Base-by-base conservation (phyloP, 2,888 invertebrate species). In the Himalopsyche japonica region DNA sequence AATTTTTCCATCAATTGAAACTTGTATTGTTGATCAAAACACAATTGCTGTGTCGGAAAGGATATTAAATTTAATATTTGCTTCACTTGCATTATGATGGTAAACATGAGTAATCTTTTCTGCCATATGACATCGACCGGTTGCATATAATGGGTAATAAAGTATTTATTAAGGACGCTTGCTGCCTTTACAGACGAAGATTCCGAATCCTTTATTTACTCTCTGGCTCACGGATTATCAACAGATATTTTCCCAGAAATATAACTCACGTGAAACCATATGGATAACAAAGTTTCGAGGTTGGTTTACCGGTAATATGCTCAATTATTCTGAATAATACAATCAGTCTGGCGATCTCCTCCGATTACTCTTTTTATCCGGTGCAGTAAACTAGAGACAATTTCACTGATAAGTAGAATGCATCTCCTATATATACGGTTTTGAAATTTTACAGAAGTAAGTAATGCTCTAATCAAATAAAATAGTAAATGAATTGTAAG, bases 81-180 rank as follows among this genome's bases (percentile, higher is more conserved):
- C 70, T 70, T 70, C 70, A 70, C 30, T 70, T 70, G 30, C 24
- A 70, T 12, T 70, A 27, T 70, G 30, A 30, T 30, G 70, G 70
- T 20, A 12, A 30, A 70, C 70, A 15, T 70, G 70, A 70, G 70
- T 70, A 70, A 70, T 70, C 30, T 12, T 70, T 70, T 70, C 30
- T 70, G 70, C 70, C 24, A 70, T 30, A 15, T 70, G 70, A 70
- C 70, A 70, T 70, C 70, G 24, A 70, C 70, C 70, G 30, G 70
- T 70, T 70, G 70, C 70, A 70, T 27, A 82, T 82, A 82, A 82
- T 82, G 82, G 82, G 82, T 49, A 82, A 82, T 82, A 82, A 82
- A 82, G 49, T 82, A 82, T 82, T 78, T 82, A 82, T 82, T 82
- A 82, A 78, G 78, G 78, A 77, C 49, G 49, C 77, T 37, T 37